Evolutionary conservation across 2,113 vertebrate species (phyloP).

Genomic region (Megaceryle torquata): DNA sequence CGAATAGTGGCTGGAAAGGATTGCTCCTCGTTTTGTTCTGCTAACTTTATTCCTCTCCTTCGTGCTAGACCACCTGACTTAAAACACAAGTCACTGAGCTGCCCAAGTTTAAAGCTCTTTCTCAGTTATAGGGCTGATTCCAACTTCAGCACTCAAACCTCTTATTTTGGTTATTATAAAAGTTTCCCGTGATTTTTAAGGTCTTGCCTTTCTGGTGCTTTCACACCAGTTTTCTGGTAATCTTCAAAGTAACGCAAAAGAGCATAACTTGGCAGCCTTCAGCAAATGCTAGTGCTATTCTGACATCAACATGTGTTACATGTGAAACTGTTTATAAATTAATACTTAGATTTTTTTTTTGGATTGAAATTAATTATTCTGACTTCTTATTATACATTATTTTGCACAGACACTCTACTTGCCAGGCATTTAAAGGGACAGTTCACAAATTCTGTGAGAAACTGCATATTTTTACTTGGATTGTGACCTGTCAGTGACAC

Average conservation of each 20-base stretch:
- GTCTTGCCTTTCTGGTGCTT: not conserved
- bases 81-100: not conserved
- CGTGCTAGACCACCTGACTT: not conserved
- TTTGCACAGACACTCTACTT: not conserved
- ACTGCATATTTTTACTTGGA: not conserved
- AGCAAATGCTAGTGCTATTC: not conserved
- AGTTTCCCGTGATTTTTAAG: not conserved
- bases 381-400: not conserved
- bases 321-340: not conserved
- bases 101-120: not conserved
- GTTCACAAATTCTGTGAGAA: not conserved
- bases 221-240: not conserved
- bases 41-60: not conserved
- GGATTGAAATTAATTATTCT: not conserved
- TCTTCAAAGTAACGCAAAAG: not conserved
- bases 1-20: not conserved
- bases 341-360: fast-evolving
- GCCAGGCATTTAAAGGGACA: not conserved
- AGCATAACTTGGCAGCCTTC: not conserved
- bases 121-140: not conserved
- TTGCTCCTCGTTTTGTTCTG: not conserved
- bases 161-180: not conserved
- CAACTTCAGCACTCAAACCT: not conserved
- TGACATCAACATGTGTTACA: not conserved
- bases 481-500: not conserved